A percentile compares a stretch with the other conserved stretches of the same genome.
Conservation (phyloP, 2,797 vertebrate genomes). For the Propithecus deckenii region DNA sequence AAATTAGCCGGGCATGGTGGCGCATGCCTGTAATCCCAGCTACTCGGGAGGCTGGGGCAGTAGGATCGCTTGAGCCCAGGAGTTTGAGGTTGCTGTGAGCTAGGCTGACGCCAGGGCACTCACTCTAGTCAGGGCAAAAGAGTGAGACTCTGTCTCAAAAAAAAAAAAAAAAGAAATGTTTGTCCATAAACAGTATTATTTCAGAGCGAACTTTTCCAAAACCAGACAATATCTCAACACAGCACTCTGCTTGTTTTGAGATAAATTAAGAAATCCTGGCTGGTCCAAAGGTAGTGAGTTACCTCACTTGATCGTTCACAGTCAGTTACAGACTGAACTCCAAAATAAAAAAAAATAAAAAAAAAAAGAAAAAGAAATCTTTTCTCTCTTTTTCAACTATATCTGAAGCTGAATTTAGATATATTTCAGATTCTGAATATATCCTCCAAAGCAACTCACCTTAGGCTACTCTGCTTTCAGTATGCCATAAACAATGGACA, state of each 20-base stretch:
- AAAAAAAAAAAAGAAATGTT: not conserved
- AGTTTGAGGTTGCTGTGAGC: no score
- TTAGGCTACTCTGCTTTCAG: not conserved
- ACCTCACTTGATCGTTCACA: no score
- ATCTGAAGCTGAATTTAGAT: not conserved
- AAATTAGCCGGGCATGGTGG: no score
- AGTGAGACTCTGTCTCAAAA: no score
- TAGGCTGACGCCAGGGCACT: no score
- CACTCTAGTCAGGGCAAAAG: no score
- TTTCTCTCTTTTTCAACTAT: not conserved
- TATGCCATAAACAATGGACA: not conserved
- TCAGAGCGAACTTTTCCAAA: not conserved
- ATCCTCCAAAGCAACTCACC: not conserved
- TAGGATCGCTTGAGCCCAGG: no score
- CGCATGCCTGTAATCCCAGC: no score
- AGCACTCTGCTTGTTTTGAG: not conserved
- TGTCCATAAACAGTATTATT: not conserved
- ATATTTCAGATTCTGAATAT: not conserved
- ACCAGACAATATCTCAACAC: not conserved
- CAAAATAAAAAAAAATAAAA: no score
- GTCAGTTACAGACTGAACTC: no score
- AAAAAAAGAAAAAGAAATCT: not conserved
- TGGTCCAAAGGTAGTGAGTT: no score
- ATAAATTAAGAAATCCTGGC: not conserved
- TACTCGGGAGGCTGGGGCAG: no score